These are phyloP conservation scores for zebrafish (Danio rerio) DNA, from an alignment of 2,113 vertebrate species.

Conservation along the genomic window DNA sequence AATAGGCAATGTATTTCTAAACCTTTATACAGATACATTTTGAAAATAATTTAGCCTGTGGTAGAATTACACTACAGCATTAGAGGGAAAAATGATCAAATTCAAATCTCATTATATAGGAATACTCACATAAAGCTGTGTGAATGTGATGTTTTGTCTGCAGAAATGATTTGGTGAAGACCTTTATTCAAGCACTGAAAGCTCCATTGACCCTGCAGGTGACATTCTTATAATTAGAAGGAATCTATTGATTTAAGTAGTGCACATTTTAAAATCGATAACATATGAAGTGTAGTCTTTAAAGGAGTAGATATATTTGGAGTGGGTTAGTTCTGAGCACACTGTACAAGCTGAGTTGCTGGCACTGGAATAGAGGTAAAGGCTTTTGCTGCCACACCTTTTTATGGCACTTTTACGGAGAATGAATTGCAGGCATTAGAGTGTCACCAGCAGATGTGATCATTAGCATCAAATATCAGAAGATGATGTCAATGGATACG, in stretches of 20 bases:
- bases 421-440: background rate
- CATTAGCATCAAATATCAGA: constrained; percentile 7
- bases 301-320: background rate
- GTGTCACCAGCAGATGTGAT: background rate
- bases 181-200: background rate
- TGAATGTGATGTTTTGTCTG: background rate
- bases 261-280: constrained; percentile 21
- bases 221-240: background rate
- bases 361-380: constrained; percentile 14
- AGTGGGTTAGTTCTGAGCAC: background rate
- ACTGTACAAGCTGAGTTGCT: background rate
- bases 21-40: background rate
- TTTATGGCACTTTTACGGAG: constrained; percentile 3
- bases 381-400: background rate
- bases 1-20: background rate
- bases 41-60: background rate
- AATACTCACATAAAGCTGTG: background rate
- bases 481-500: background rate
- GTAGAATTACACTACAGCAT: background rate
- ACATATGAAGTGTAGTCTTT: background rate
- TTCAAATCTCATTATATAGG: background rate
- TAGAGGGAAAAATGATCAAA: background rate
- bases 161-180: background rate
- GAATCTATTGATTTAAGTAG: background rate
- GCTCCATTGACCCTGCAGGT: background rate